phyloP scores from a whole-genome alignment of 2,888 invertebrate genomes.

The Plagodis pulveraria region DNA sequence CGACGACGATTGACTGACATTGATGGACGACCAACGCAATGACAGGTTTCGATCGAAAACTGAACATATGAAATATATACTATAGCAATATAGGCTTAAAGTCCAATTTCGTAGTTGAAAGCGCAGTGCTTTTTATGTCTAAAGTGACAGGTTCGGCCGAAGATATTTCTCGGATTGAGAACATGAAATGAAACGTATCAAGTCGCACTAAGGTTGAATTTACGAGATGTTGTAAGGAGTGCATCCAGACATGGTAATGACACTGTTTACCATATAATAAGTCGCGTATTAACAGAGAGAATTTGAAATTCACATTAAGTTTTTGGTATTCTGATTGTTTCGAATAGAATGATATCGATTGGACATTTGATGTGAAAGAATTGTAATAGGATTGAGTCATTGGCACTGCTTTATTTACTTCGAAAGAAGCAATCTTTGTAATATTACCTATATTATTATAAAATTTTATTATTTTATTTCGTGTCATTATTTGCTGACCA shows the following conservation, averaged over 20 bases:
- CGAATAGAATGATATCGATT: conserved; percentile 32
- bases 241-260: conserved; percentile 78
- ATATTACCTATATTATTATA: too few relatives aligned
- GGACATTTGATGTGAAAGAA: conserved; percentile 12
- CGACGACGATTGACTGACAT: conserved; percentile 66
- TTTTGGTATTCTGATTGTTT: conserved; percentile 48
- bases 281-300: conserved; percentile 64
- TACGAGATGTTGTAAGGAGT: conserved; percentile 41
- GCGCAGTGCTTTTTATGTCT: conserved; percentile 32
- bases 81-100: conserved; percentile 7
- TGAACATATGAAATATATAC: conserved; percentile 16
- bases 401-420: too few relatives aligned
- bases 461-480: too few relatives aligned
- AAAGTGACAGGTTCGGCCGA: conserved; percentile 39
- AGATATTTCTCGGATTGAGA: conserved; percentile 32
- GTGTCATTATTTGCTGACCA: too few relatives aligned
- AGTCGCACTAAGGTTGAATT: conserved; percentile 24
- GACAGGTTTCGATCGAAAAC: conserved; percentile 45
- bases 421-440: too few relatives aligned
- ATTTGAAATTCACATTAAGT: conserved; percentile 55
- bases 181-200: conserved; percentile 24
- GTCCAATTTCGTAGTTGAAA: conserved; percentile 9
- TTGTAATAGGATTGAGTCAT: conserved; percentile 4
- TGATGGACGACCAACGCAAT: conserved; percentile 72
- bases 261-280: conserved; percentile 81